Evolutionary conservation across 1,140 invertebrate species (phyloP).

Genomic region (Ericerus pela): DNA sequence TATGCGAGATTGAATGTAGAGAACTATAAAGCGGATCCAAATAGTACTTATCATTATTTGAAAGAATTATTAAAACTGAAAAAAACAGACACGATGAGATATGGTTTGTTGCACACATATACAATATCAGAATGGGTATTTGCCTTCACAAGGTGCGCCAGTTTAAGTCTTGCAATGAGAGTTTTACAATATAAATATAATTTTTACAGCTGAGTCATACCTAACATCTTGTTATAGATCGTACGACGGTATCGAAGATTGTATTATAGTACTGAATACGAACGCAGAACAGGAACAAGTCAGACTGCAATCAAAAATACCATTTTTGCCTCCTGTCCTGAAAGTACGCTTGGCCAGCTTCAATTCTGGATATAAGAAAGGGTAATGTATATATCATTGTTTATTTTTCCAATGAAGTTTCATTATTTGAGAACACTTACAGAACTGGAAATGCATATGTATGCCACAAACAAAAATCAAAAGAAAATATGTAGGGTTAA

Average conservation of each 20-base stretch:
- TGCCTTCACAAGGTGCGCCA: conserved; percentile 15
- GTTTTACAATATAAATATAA: neutral
- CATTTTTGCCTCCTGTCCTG: neutral
- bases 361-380: neutral
- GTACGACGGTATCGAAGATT: neutral
- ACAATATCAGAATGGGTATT: conserved; percentile 12
- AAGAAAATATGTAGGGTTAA: too few species aligned
- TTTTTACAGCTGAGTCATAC: neutral
- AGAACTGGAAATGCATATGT: too few species aligned
- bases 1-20: conserved; percentile 37
- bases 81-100: conserved; percentile 26
- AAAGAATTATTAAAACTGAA: conserved; percentile 32
- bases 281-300: neutral
- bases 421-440: too few species aligned
- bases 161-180: neutral
- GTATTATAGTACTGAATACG: neutral
- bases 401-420: too few species aligned
- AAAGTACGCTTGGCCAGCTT: neutral
- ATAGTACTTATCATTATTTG: conserved; percentile 37
- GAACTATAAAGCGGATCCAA: neutral
- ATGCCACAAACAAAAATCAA: too few species aligned
- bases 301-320: neutral
- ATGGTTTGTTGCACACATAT: conserved; percentile 29
- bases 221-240: neutral
- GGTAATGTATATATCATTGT: too few species aligned